These are phyloP conservation scores for Cydia pomonella DNA, from an alignment of 1,140 invertebrate species.

Conservation along the genomic window DNA sequence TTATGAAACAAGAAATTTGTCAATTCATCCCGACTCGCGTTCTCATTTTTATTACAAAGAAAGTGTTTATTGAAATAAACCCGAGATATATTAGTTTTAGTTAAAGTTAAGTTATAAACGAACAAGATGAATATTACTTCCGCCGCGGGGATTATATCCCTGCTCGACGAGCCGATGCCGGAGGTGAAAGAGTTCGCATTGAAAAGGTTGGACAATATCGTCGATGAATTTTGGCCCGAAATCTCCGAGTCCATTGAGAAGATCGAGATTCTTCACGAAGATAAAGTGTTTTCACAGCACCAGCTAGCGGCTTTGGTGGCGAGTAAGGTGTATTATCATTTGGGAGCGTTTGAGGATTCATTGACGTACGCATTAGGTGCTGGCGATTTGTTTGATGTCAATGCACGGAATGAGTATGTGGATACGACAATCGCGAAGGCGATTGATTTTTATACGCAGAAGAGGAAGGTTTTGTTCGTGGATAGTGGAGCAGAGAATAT, in stretches of 20 bases:
- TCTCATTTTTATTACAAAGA: constrained; percentile 41
- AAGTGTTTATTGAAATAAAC: constrained; percentile 38
- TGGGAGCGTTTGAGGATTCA: constrained; percentile 98
- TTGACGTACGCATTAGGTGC: constrained; percentile 96
- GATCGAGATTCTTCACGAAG: constrained; percentile 98
- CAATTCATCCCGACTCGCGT: constrained; percentile 63
- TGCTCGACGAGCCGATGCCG: constrained; percentile 95
- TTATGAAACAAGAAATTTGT: constrained; percentile 62
- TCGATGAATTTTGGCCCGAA: constrained; percentile 99
- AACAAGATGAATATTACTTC: constrained; percentile 79
- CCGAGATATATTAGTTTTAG: constrained; percentile 21
- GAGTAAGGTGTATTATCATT: constrained; percentile 99
- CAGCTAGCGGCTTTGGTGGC: constrained; percentile 97
- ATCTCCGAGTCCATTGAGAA: constrained; percentile 98
- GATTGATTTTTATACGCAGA: constrained; percentile 96
- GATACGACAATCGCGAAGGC: constrained; percentile 98
- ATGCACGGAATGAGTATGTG: constrained; percentile 96
- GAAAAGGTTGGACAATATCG: constrained; percentile 95
- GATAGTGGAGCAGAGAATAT: constrained; percentile 85
- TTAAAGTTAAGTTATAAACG: constrained; percentile 32
- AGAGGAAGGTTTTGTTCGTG: constrained; percentile 84
- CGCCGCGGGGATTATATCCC: constrained; percentile 95
- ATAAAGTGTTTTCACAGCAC: constrained; percentile 92
- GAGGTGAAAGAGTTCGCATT: constrained; percentile 96
- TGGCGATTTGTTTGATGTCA: constrained; percentile 96